A percentile compares a stretch with the other conserved stretches of the same genome.
These are phyloP conservation scores for Cecidostiba fungosa DNA, from an alignment of 2,888 invertebrate species.

Conservation along the genomic window DNA sequence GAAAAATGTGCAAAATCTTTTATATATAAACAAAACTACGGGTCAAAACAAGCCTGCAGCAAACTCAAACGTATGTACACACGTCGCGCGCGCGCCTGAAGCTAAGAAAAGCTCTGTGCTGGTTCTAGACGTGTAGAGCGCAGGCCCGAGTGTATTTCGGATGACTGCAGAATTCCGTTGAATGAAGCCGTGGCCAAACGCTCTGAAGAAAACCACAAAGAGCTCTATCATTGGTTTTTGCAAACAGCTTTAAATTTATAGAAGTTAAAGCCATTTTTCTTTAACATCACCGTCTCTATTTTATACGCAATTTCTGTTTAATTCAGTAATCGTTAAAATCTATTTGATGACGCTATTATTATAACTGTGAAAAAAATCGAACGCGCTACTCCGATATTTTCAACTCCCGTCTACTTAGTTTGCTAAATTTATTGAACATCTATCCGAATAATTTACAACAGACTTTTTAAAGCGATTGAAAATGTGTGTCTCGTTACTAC, in stretches of 20 bases:
- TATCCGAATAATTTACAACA: neutral
- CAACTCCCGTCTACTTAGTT: neutral
- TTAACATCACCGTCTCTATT: neutral
- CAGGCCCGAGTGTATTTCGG: constrained; percentile 24
- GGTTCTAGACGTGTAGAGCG: neutral
- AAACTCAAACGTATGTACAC: neutral
- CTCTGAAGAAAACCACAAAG: constrained; percentile 6
- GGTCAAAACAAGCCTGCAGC: neutral
- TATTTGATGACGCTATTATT: too few relatives aligned
- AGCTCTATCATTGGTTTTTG: neutral
- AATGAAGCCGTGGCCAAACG: neutral
- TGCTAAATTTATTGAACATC: neutral
- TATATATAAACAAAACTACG: constrained; percentile 34
- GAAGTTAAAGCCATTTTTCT: neutral
- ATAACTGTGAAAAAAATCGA: neutral
- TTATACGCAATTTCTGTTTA: neutral
- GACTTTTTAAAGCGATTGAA: neutral
- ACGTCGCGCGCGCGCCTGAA: neutral
- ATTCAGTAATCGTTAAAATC: neutral
- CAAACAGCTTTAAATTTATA: neutral
- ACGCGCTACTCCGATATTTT: neutral
- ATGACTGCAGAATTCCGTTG: constrained; percentile 21
- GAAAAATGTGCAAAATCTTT: neutral
- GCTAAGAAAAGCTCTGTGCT: constrained; percentile 43
- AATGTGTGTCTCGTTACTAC: neutral